Base-by-base conservation (phyloP, 2,797 vertebrate genomes). In the Macrochelys suwanniensis region DNA sequence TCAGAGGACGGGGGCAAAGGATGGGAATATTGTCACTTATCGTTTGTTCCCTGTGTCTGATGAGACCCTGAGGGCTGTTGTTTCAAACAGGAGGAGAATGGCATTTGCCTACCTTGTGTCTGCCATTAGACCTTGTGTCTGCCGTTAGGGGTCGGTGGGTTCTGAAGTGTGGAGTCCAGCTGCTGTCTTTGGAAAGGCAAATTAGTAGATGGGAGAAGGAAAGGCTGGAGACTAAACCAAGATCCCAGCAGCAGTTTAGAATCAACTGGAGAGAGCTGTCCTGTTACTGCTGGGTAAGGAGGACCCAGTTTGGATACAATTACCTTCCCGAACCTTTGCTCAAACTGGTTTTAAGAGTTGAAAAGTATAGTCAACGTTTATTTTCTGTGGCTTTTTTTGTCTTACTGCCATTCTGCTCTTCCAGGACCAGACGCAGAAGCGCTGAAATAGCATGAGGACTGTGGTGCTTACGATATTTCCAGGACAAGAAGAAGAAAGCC, bases 281-380 rank as follows among this genome's bases (percentile, higher is more conserved):
- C 42, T 91, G 77, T 82, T 88, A 78, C 68, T 92, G 77, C 85
- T 0, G 1, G 78, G 80, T 94, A 95, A 94, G 82, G 82, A 90
- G 93, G 93, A 95, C 85, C 71, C 93, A 96, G 92, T 59, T 74
- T 81, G 56, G 76, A 90, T 89, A 95, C 94, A 96, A 90, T 94
- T 47, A 74, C 78, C 85, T 89, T 1, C 2, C 78, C 82, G 81
- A 47, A 2, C 82, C 93, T 47, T 71, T 56, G 33, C 87, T 92
- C 89, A 37, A 88, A 94, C 28, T 42, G 57, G 49, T 47, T 94
- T 89, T 0, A 28, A 85, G 13, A 80, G 59, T 78, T 92, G 89
- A 82, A 49, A 77, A 23, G 77, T 17, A 51, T 65, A 91, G 25
- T 74, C 21, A 26, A 68, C 56, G 65, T 33, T 83, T 65, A 92